phyloP scores from a whole-genome alignment of 2,888 invertebrate genomes.

The Himalopsyche japonica region DNA sequence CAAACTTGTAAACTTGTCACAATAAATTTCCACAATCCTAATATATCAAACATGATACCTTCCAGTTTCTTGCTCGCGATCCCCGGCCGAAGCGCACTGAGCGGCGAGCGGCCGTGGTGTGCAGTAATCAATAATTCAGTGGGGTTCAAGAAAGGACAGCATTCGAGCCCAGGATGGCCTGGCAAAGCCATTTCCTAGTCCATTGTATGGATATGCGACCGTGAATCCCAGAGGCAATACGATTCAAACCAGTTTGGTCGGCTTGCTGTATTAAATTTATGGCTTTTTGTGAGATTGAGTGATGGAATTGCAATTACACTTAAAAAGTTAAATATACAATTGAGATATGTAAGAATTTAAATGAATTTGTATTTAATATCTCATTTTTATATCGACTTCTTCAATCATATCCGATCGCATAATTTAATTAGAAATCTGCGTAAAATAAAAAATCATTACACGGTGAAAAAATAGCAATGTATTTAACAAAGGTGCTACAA shows the following conservation, averaged over 20 bases:
- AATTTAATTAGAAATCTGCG: too few relatives aligned
- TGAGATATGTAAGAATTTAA: not conserved
- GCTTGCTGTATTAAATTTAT: not conserved
- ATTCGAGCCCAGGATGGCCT: not conserved
- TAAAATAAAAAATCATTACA: too few relatives aligned
- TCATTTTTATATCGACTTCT: too few relatives aligned
- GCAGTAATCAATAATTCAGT: not conserved
- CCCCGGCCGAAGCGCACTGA: not conserved
- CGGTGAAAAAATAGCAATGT: too few relatives aligned
- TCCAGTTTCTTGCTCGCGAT: not conserved
- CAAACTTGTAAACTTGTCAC: too few relatives aligned
- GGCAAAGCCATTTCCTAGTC: not conserved
- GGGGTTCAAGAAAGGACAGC: not conserved
- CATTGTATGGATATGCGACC: not conserved
- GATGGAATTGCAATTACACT: not conserved
- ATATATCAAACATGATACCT: not conserved
- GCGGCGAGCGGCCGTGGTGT: not conserved
- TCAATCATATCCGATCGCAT: too few relatives aligned
- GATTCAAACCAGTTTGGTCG: not conserved
- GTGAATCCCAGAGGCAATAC: not conserved
- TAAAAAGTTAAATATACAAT: not conserved
- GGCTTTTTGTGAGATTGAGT: not conserved
- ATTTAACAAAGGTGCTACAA: too few relatives aligned
- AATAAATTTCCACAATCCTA: too few relatives aligned
- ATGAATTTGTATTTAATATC: not conserved